Evolutionary conservation across 2,888 invertebrate species (phyloP).

Genomic region (Aricia artaxerxes): DNA sequence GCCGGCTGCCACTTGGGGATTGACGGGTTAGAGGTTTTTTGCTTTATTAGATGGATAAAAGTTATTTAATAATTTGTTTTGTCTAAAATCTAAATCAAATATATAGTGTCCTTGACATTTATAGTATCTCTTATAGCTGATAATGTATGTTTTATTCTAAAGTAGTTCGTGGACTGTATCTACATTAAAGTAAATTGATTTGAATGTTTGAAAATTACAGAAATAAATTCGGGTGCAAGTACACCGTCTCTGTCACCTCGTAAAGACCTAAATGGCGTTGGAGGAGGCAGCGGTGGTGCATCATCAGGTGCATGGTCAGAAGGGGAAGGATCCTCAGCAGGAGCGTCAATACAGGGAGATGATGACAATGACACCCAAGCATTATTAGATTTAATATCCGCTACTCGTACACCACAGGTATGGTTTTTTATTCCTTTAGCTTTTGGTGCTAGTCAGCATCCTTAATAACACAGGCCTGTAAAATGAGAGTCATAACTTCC

Average conservation of each 20-base stretch:
- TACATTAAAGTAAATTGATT: not conserved
- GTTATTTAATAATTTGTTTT: not conserved
- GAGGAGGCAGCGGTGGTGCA: conserved; percentile 74
- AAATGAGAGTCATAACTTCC: no score
- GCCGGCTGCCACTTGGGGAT: no score
- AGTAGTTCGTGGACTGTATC: not conserved
- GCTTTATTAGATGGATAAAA: not conserved
- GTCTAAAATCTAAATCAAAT: not conserved
- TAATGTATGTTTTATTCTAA: not conserved
- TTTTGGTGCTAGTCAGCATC: no score
- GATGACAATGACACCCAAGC: conserved; percentile 86
- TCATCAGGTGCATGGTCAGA: conserved; percentile 88
- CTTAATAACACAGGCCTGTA: no score
- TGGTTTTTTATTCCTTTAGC: not conserved
- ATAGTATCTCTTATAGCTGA: not conserved
- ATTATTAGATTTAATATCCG: conserved; percentile 86
- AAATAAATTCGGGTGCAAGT: conserved; percentile 71
- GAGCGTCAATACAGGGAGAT: conserved; percentile 85
- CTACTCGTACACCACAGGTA: conserved; percentile 87
- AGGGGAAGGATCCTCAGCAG: conserved; percentile 87
- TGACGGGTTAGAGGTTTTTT: not conserved
- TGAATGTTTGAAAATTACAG: conserved; percentile 46
- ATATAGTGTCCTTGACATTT: not conserved
- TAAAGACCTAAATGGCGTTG: conserved; percentile 82
- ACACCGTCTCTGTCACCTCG: conserved; percentile 86